Conservation (phyloP, 2,113 vertebrate species). For the Sciurus niger region DNA sequence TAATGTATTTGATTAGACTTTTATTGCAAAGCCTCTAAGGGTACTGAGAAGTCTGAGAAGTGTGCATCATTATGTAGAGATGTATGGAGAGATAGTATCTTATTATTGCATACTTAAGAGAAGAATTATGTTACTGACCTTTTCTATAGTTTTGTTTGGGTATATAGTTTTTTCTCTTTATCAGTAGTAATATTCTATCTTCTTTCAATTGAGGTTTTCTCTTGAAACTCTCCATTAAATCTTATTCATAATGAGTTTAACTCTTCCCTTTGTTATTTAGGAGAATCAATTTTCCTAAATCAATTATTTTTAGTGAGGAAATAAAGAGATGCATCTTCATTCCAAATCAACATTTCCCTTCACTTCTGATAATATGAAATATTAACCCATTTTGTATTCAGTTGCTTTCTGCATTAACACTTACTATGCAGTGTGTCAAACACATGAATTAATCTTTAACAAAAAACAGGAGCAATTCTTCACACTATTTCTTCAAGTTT, state of each 20-base stretch:
- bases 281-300: neutral
- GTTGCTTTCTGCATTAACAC: neutral
- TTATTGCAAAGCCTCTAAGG: fast-evolving
- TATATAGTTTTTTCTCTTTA: neutral
- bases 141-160: neutral
- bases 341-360: neutral
- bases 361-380: neutral
- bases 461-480: neutral
- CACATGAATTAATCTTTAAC: neutral
- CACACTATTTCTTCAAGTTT: neutral
- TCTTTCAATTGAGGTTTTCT: neutral
- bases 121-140: neutral
- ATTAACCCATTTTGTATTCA: neutral
- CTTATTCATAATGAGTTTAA: neutral
- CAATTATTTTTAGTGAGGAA: neutral
- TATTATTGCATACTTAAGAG: neutral
- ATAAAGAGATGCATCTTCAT: neutral
- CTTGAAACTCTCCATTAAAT: neutral
- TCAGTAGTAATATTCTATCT: neutral
- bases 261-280: neutral
- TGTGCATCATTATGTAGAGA: neutral
- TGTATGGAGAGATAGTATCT: neutral
- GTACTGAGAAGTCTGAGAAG: neutral
- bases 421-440: neutral
- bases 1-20: neutral